Evolutionary conservation across 2,888 invertebrate species (phyloP).

Genomic region (Meandrusa payeni): DNA sequence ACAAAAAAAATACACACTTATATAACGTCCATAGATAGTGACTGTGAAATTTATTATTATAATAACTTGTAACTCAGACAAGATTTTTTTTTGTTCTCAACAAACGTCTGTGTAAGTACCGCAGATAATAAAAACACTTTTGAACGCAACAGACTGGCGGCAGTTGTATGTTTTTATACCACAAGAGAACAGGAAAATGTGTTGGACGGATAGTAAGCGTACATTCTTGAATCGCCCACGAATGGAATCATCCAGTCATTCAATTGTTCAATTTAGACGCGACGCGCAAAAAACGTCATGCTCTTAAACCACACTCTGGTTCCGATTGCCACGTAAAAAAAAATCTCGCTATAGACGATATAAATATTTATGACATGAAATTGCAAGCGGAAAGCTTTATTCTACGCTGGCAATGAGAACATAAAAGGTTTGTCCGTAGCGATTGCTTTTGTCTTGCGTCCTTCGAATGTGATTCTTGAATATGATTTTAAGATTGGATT

Average conservation of each 20-base stretch:
- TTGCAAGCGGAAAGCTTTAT: background rate
- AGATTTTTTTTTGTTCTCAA: too few relatives aligned
- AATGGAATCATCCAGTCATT: conserved; percentile 21
- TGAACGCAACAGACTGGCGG: too few relatives aligned
- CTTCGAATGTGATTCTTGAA: too few relatives aligned
- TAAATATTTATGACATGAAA: conserved; percentile 11
- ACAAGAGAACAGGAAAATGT: conserved; percentile 11
- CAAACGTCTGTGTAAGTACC: too few relatives aligned
- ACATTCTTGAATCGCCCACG: conserved; percentile 21
- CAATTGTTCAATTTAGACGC: conserved; percentile 20
- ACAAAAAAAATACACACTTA: too few relatives aligned
- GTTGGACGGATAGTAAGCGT: conserved; percentile 12
- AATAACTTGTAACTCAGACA: too few relatives aligned
- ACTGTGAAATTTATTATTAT: too few relatives aligned
- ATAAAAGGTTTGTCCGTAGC: too few relatives aligned
- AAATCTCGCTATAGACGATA: conserved; percentile 1
- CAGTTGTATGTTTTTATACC: conserved; percentile 3
- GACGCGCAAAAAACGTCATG: conserved; percentile 18
- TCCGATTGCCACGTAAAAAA: conserved; percentile 8
- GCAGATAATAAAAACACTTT: too few relatives aligned
- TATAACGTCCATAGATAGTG: too few relatives aligned
- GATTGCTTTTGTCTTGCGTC: too few relatives aligned
- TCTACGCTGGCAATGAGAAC: background rate
- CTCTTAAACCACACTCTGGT: conserved; percentile 7
- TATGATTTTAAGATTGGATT: too few relatives aligned